phyloP scores from a whole-genome alignment of 1,140 invertebrate genomes.

The Coenobita brevimanus region DNA sequence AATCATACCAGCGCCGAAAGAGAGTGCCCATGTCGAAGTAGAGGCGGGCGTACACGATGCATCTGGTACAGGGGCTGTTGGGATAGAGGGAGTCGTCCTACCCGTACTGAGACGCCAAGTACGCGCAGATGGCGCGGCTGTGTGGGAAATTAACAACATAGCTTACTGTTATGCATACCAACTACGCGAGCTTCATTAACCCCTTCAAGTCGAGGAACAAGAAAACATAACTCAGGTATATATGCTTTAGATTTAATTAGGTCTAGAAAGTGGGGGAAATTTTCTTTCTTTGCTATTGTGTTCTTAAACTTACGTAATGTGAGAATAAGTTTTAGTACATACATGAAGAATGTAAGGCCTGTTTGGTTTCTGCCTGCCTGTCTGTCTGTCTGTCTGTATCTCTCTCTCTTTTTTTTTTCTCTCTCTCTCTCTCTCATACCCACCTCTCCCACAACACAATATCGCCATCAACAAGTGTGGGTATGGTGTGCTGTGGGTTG shows the following conservation, averaged over 20 bases:
- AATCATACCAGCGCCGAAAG: slow-evolving; percentile 73
- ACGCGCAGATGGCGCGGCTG: slow-evolving; percentile 82
- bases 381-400: neutral
- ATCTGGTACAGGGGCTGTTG: slow-evolving; percentile 80
- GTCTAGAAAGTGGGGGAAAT: too few species aligned
- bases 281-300: neutral
- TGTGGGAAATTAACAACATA: neutral
- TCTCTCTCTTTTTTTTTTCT: neutral
- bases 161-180: too few species aligned
- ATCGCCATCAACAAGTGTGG: slow-evolving; percentile 68
- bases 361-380: too few species aligned
- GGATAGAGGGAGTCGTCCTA: slow-evolving; percentile 83
- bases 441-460: slow-evolving; percentile 63
- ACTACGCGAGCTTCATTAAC: neutral
- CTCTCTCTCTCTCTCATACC: neutral
- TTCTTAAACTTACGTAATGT: too few species aligned
- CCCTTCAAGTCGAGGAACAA: too few species aligned
- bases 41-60: slow-evolving; percentile 82
- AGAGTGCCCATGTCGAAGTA: slow-evolving; percentile 83
- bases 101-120: slow-evolving; percentile 82
- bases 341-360: too few species aligned
- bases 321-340: too few species aligned
- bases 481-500: slow-evolving; percentile 68
- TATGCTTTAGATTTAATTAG: too few species aligned
- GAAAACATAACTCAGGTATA: too few species aligned